phyloP scores from a whole-genome alignment of 2,797 vertebrate species.

The Pelodytes ibericus region DNA sequence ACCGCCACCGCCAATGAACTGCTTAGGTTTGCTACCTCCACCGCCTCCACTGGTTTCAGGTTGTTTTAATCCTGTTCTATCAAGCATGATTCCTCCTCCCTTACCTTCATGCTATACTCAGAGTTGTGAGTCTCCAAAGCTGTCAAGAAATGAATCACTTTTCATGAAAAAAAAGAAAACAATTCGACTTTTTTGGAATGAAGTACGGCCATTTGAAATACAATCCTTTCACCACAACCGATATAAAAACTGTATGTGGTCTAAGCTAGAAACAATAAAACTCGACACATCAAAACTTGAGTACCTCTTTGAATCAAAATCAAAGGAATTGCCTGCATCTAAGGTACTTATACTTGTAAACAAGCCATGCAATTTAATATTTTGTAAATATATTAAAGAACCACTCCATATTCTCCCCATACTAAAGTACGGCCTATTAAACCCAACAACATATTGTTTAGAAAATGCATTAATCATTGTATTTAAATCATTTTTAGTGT shows the following conservation, averaged over 20 bases:
- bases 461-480: too few species aligned
- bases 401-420: too few species aligned
- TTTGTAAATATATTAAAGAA: too few species aligned
- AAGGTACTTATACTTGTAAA: too few species aligned
- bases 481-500: too few species aligned
- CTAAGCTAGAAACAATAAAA: constrained; percentile 93
- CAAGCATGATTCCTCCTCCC: constrained; percentile 84
- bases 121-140: constrained; percentile 81
- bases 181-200: constrained; percentile 96
- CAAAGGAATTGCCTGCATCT: constrained; percentile 93
- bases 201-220: constrained; percentile 92
- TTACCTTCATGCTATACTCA: constrained; percentile 75
- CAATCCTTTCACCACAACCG: constrained; percentile 85
- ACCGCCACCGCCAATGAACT: constrained; percentile 76
- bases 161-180: constrained; percentile 99
- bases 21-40: constrained; percentile 73
- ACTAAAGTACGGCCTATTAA: too few species aligned
- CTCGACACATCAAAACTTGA: constrained; percentile 95
- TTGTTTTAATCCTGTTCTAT: constrained; percentile 79
- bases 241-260: constrained; percentile 93
- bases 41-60: constrained; percentile 86
- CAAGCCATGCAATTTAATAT: too few species aligned
- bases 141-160: constrained; percentile 80
- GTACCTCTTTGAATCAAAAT: constrained; percentile 97
- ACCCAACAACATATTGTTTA: too few species aligned